Percentiles rank a stretch among this genome's conserved stretches.
These are phyloP conservation scores for Cosmopolites sordidus DNA, from an alignment of 2,888 invertebrate species.

Conservation along the genomic window DNA sequence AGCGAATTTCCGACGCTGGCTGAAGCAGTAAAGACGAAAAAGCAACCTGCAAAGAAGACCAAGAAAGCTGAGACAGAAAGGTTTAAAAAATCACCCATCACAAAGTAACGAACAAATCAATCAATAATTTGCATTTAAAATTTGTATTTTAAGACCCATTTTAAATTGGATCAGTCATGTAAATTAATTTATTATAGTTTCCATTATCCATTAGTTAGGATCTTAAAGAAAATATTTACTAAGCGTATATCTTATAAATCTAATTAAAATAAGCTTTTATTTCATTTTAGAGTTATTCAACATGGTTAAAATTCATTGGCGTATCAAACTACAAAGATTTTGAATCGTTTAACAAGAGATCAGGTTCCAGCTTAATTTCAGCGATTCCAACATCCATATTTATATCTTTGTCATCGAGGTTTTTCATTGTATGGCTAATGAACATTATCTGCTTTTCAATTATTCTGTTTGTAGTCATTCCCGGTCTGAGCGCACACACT, in stretches of 20 bases:
- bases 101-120: no score
- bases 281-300: constrained; percentile 34
- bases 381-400: constrained; percentile 31
- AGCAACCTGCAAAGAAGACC: no score
- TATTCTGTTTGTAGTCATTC: constrained; percentile 25
- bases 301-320: constrained; percentile 38
- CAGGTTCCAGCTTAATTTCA: constrained; percentile 25
- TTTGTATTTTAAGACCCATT: constrained; percentile 2
- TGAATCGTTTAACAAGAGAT: constrained; percentile 25
- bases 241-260: no score
- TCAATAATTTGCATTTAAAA: constrained; percentile 9
- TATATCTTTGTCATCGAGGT: constrained; percentile 31
- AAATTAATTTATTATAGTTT: no score
- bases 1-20: no score
- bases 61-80: no score
- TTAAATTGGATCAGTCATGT: no score
- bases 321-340: constrained; percentile 32
- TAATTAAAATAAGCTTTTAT: no score
- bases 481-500: background rate
- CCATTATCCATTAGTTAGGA: no score
- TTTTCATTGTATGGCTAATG: constrained; percentile 35
- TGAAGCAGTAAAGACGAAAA: no score
- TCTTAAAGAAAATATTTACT: no score
- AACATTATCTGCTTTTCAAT: constrained; percentile 35
- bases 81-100: no score